These are phyloP conservation scores for Lycocerus yunnanus DNA, from an alignment of 2,888 invertebrate genomes.

Conservation along the genomic window DNA sequence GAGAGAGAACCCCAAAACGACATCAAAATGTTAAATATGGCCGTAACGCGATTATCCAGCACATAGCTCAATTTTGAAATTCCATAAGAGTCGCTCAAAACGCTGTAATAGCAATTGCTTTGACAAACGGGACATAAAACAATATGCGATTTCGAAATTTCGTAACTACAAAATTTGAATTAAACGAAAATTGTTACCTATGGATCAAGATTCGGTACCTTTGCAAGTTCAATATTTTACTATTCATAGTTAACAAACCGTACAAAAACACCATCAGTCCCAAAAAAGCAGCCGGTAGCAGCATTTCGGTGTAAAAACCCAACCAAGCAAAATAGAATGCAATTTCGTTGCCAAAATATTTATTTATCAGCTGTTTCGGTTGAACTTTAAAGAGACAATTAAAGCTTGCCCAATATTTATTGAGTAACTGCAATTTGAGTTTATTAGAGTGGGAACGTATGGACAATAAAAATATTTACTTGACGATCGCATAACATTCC, in stretches of 20 bases:
- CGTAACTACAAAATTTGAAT: not conserved
- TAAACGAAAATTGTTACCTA: not conserved
- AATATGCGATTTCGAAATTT: not conserved
- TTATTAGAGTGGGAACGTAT: not conserved
- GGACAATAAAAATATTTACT: constrained; percentile 32
- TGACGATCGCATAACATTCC: constrained; percentile 50
- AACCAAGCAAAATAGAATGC: constrained; percentile 58
- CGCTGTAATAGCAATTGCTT: not conserved
- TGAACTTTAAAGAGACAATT: constrained; percentile 61
- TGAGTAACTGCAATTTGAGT: constrained; percentile 51
- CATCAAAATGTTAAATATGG: not conserved
- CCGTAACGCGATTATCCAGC: not conserved
- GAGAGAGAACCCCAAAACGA: not conserved
- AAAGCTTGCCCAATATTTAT: constrained; percentile 62
- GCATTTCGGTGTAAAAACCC: not conserved
- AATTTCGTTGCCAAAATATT: constrained; percentile 62
- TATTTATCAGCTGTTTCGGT: constrained; percentile 63
- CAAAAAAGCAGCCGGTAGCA: not conserved
- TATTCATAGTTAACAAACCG: not conserved
- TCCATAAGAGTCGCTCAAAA: not conserved
- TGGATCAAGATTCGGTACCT: not conserved
- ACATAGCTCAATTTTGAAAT: not conserved
- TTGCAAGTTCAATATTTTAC: not conserved
- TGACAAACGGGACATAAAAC: not conserved
- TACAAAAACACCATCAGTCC: not conserved